Evolutionary conservation across 2,797 vertebrate genomes (phyloP).

Genomic region (Trematomus bernacchii): DNA sequence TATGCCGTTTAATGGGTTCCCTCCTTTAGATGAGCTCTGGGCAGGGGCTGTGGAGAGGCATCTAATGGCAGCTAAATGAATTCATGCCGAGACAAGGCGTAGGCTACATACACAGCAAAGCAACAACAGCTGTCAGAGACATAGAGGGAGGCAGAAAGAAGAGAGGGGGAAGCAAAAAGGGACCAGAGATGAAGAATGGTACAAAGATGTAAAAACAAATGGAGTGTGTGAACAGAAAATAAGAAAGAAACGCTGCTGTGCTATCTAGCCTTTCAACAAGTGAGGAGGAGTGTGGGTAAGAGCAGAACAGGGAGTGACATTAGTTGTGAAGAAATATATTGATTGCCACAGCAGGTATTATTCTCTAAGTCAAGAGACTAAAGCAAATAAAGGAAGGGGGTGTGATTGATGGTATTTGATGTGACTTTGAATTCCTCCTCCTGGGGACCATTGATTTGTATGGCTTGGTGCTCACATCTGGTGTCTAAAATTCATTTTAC

Average conservation of each 20-base stretch:
- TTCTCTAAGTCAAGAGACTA: conserved; percentile 66
- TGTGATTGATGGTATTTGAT: conserved; percentile 60
- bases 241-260: conserved; percentile 45
- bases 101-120: conserved; percentile 80
- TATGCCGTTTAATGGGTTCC: conserved; percentile 77
- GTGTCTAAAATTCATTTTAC: conserved; percentile 16
- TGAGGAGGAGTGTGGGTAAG: conserved; percentile 69
- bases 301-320: conserved; percentile 65
- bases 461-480: conserved; percentile 33
- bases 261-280: conserved; percentile 63
- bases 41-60: conserved; percentile 74
- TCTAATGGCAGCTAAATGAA: conserved; percentile 82
- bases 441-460: conserved; percentile 36
- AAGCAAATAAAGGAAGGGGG: conserved; percentile 46
- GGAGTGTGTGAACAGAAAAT: conserved; percentile 61
- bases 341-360: conserved; percentile 71
- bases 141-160: conserved; percentile 48
- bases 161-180: conserved; percentile 29
- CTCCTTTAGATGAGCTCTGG: conserved; percentile 71
- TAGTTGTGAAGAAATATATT: conserved; percentile 72
- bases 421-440: conserved; percentile 35
- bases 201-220: conserved; percentile 70
- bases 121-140: conserved; percentile 78
- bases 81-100: conserved; percentile 75
- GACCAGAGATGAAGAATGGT: conserved; percentile 48